phyloP scores from a whole-genome alignment of 2,113 vertebrate species.

The Anseranas semipalmata region DNA sequence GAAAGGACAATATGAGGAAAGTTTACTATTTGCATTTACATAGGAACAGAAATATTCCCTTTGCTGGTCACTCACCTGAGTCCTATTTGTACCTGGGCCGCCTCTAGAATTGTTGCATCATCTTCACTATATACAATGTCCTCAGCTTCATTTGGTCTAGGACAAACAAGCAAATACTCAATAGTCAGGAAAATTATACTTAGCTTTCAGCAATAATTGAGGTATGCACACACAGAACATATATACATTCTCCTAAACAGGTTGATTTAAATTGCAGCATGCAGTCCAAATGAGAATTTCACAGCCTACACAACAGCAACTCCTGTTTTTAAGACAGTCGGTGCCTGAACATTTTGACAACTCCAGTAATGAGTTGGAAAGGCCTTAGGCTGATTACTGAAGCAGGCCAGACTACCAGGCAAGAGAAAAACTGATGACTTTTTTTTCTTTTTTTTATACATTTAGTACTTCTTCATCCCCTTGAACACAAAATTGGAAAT shows the following conservation, averaged over 20 bases:
- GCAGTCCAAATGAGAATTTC: background rate
- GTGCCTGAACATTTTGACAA: background rate
- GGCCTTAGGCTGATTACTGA: background rate
- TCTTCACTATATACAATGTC: conserved; percentile 76
- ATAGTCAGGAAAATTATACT: background rate
- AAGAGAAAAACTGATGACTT: background rate
- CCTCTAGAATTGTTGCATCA: conserved; percentile 64
- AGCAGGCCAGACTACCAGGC: background rate
- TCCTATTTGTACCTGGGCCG: conserved; percentile 82
- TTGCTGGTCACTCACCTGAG: conserved; percentile 73
- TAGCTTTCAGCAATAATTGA: background rate
- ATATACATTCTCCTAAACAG: background rate
- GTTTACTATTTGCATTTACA: background rate
- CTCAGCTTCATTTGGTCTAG: conserved; percentile 79
- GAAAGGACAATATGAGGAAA: conserved; percentile 14
- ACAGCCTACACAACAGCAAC: background rate
- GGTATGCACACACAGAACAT: background rate
- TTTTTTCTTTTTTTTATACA: too few species aligned
- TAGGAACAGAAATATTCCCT: background rate
- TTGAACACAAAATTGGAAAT: background rate
- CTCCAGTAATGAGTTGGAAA: background rate
- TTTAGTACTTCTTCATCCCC: background rate
- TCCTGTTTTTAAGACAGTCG: background rate
- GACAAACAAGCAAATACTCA: background rate
- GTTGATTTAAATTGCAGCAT: background rate